Evolutionary conservation across 2,888 invertebrate species (phyloP), one percentile per base, ranked within the genome.

Genomic region (Ormyrus rosae): DNA sequence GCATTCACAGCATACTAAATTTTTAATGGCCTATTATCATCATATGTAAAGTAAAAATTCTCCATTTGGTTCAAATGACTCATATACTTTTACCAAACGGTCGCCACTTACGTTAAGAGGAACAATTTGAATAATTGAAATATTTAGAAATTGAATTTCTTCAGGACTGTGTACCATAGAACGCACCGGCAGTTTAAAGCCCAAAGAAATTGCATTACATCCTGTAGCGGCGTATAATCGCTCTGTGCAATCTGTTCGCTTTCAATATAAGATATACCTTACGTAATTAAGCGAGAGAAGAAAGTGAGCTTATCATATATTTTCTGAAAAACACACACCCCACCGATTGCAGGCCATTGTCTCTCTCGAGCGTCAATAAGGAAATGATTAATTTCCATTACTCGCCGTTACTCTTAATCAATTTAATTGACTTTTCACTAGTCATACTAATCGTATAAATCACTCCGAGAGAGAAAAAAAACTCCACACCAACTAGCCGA

Each of bases 351-450:
- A 13, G 19, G 13, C 50, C 13, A 50, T 65, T 65, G 55, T 68
- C 45, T 68, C 10, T 19, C 34, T 34, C 5, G n/a, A 11, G 51
- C 55, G 45, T 55, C 53, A 68, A 68, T 68, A 68, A 68, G 68
- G 68, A 63, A 50, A 72, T 34, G 6, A n/a, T 63, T 63, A 53
- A 61, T 51, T 61, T 51, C 61, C 50, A 9, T 61, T 5, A 1
- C 9, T 58, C 19, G 10, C 6, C 19, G 9, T 65, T 55, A 55
- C 11, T 58, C 10, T 11, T 6, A 55, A 73, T 73, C 19, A 13
- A 46, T 73, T 73, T 55, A 19, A 73, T 73, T 64, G 64, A 65
- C 48, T 55, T 64, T 73, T 48, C 13, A 58, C 58, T 6, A 58
- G 58, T 6, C 9, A 58, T 63, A 34, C 34, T 4, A 34, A 34